Evolutionary conservation across 2,113 vertebrate species (phyloP), one percentile per base, ranked within the genome.

Genomic region (Halcyon senegalensis): DNA sequence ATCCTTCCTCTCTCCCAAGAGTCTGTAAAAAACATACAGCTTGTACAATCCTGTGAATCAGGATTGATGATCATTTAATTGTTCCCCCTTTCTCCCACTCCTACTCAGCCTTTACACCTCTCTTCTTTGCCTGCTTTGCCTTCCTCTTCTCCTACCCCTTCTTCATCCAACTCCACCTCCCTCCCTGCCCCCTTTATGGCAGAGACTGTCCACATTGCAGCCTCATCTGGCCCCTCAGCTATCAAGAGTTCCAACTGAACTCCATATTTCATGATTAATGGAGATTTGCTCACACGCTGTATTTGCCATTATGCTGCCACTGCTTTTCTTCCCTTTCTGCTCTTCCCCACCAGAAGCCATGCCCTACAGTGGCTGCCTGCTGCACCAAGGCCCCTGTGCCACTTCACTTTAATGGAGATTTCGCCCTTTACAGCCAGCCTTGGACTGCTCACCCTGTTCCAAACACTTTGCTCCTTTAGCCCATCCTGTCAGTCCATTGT

Each of bases 371-470:
- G 31, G 31, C 30, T 80, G 24, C 8, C 37, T 30, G 43, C 73
- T 75, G 58, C 55, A 48, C 46, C 11, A 5, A 56, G 53, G 27
- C 17, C 46, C 23, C 27, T 2, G 1, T 33, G 41, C 24, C 13
- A 7, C 50, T n/a, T 30, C n/a, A 7, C 15, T 67, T 85, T 41
- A 74, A 63, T 16, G 50, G 46, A 75, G 28, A 70, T 37, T 37
- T 89, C 37, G 53, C 9, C 37, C 77, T 44, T 48, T 23, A 35
- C 2, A 77, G 41, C 12, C 58, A 91, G 23, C 23, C 41, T 55
- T 58, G 51, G 51, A 23, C 41, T 0, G 0, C 28, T 75, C 0
- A 0, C 6, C 31, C 27, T 20, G 44, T 74, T 89, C 77, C n/a
- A 46, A 78, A 81, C 11, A 31, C 9, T 73, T 69, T 68, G 15